Conservation (phyloP, 2,888 invertebrate genomes). For the Acrobasis consociella region DNA sequence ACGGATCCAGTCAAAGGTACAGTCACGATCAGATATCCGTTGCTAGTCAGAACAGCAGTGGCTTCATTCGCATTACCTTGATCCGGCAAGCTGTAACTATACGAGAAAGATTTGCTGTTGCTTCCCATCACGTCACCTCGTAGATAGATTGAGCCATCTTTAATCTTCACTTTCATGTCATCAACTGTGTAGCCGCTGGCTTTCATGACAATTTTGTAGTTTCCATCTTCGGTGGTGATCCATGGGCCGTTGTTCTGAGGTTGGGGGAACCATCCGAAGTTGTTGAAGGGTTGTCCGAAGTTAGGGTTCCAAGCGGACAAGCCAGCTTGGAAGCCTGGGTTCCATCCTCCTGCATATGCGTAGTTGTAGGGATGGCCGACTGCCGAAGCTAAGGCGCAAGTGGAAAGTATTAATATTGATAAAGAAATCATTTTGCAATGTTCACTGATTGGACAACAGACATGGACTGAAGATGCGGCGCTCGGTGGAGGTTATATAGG, state of each 20-base stretch:
- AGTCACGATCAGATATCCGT: conserved; percentile 12
- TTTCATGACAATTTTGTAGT: conserved; percentile 8
- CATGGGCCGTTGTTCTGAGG: conserved; percentile 10
- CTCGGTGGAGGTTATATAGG: not conserved
- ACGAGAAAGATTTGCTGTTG: conserved; percentile 6
- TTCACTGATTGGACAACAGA: not conserved
- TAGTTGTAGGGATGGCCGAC: conserved; percentile 2
- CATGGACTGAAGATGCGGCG: not conserved
- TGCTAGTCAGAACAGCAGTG: conserved; percentile 3
- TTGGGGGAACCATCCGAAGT: not conserved
- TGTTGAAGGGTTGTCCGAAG: not conserved
- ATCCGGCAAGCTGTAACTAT: not conserved
- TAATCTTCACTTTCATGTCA: conserved; percentile 6
- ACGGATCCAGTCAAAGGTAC: conserved; percentile 11
- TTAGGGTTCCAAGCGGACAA: not conserved
- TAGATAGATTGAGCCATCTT: not conserved
- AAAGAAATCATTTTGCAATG: conserved; percentile 8
- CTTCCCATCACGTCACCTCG: conserved; percentile 3
- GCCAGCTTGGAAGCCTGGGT: conserved; percentile 6
- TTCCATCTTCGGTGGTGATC: conserved; percentile 3
- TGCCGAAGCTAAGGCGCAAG: conserved; percentile 1
- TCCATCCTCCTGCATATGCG: conserved; percentile 1
- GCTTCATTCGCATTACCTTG: conserved; percentile 1
- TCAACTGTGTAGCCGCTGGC: not conserved
- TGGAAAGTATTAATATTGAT: not conserved